Base-by-base conservation (phyloP, 1,140 invertebrate species). In the Hormaphis cornu region DNA sequence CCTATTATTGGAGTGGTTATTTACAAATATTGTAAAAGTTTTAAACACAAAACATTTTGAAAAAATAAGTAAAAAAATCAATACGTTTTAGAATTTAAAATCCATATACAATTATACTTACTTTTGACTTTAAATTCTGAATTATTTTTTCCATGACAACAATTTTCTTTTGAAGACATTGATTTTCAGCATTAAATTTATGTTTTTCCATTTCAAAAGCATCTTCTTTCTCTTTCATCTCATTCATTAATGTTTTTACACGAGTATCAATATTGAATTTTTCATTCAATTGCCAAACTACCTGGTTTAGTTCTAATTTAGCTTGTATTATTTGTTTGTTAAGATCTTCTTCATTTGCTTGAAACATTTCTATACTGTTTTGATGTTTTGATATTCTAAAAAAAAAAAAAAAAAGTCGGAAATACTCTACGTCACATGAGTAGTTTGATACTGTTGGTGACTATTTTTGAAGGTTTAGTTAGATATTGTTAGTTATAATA, bases 201-300 rank as follows among this genome's bases (percentile, higher is more conserved):
- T 66, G 48, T 33, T 48, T 66, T 66, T 66, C 61, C 7, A 50
- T 18, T 28, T 30, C 61, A 35, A 50, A 66, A 24, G 26, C 18
- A 22, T 66, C 61, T 22, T 66, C 61, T 66, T 66, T 66, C 3
- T 20, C 35, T 66, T 66, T 66, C 12, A 66, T 66, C 33, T 66
- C 61, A 50, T 24, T n/a, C 30, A 66, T 35, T 22, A 66, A 33
- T 24, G 61, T 20, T 33, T 42, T 20, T 33, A 66, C 44, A 50
- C 50, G 44, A 66, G 48, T 66, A 33, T 66, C 61, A 48, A 66
- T 66, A 40, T 7, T 58, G n/a, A 50, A 50, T 66, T 66, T 44
- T 66, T 66, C 61, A 5, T 26, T 50, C 16, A 66, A 50, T 8
- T 66, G 61, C 10, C 61, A 28, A 4, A 35, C 61, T 12, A 66